Evolutionary conservation across 2,113 vertebrate species (phyloP).

Genomic region (Eptesicus fuscus): DNA sequence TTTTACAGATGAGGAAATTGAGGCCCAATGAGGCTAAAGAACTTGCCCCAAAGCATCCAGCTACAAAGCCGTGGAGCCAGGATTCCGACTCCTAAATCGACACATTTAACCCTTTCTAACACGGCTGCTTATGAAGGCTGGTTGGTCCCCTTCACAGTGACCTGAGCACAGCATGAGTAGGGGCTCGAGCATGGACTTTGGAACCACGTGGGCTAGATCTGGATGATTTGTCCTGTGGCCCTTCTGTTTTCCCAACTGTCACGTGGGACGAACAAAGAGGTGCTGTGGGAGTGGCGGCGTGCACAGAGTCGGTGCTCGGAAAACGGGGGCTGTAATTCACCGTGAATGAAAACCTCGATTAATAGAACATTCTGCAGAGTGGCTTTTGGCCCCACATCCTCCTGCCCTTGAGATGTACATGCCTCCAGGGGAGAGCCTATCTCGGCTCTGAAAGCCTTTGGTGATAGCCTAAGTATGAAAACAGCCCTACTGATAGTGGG

Average conservation of each 20-base stretch:
- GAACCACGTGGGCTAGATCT: background rate
- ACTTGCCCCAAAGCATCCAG: background rate
- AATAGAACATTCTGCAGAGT: background rate
- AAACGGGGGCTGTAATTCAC: background rate
- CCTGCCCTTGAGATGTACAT: background rate
- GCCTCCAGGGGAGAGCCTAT: background rate
- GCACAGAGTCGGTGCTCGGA: background rate
- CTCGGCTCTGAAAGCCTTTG: slow-evolving; percentile 49
- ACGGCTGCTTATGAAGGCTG: background rate
- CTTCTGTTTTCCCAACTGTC: background rate
- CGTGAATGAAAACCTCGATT: background rate
- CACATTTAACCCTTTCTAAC: background rate
- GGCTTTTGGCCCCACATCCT: background rate
- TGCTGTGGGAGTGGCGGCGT: fast-evolving
- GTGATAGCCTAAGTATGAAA: slow-evolving; percentile 62
- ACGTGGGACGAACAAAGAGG: background rate
- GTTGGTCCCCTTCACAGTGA: background rate
- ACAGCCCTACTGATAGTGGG: slow-evolving; percentile 51
- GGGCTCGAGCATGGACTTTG: background rate
- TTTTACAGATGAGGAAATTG: background rate
- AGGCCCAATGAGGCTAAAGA: background rate
- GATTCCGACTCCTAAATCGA: background rate
- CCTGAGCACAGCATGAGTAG: background rate
- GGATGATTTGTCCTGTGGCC: background rate
- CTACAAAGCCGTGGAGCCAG: background rate